phyloP scores from a whole-genome alignment of 2,797 vertebrate genomes.

The Garrulus glandarius region DNA sequence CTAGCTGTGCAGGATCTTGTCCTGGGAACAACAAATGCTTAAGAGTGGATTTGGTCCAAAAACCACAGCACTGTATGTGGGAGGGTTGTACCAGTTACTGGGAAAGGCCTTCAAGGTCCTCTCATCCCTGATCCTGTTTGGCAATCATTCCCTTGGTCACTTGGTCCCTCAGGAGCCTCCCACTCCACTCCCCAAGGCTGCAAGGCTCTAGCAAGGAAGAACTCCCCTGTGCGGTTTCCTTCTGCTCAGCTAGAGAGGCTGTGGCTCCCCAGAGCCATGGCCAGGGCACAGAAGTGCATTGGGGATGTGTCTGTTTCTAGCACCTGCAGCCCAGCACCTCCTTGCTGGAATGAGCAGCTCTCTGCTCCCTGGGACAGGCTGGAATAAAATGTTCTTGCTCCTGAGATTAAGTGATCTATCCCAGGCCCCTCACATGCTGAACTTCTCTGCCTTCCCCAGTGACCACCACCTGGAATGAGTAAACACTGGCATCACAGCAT shows the following conservation, averaged over 20 bases:
- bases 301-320: background rate
- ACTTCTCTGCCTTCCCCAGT: background rate
- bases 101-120: background rate
- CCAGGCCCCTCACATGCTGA: background rate
- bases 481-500: background rate
- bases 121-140: background rate
- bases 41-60: background rate
- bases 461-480: background rate
- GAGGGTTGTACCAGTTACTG: background rate
- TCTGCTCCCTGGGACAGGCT: background rate
- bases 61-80: background rate
- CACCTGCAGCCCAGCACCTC: background rate
- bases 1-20: background rate
- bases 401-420: background rate
- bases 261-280: background rate
- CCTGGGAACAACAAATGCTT: background rate
- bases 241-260: background rate
- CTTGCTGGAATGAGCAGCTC: background rate
- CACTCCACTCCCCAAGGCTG: background rate
- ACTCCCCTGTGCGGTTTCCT: background rate
- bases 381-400: background rate
- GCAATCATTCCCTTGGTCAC: background rate
- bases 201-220: background rate
- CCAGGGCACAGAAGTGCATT: background rate
- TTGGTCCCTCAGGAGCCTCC: background rate